Evolutionary conservation across 2,888 invertebrate genomes (phyloP).

Genomic region (Agrenia bidenticulata): DNA sequence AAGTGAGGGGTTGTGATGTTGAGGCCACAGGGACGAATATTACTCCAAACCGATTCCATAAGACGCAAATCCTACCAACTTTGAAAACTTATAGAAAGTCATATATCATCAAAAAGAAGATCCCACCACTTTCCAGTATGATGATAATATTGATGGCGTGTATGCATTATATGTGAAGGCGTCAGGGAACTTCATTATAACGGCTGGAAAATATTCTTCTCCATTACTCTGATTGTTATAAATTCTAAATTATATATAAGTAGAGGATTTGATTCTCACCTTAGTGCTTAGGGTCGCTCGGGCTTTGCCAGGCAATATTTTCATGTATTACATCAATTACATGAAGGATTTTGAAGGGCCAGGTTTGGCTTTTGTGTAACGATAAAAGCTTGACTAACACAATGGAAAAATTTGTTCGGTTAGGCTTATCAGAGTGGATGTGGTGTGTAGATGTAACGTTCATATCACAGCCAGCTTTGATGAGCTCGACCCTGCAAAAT

Average conservation of each 20-base stretch:
- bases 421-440: conserved; percentile 82
- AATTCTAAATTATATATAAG: neutral
- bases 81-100: no score
- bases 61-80: neutral
- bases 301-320: no score
- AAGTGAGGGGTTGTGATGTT: neutral
- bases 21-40: conserved; percentile 4
- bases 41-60: neutral
- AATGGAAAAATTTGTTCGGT: conserved; percentile 54
- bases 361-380: no score
- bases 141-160: neutral
- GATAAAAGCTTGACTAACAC: no score
- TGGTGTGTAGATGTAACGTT: conserved; percentile 67
- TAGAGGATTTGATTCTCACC: no score
- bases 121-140: neutral
- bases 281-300: no score
- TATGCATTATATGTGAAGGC: neutral
- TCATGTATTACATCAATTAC: no score
- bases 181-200: neutral
- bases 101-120: no score
- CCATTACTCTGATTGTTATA: no score
- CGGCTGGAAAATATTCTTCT: no score
- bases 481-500: conserved; percentile 65
- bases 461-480: conserved; percentile 99
- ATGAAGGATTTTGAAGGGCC: no score